These are phyloP conservation scores for Brachyrhaphis roseni DNA, from an alignment of 2,797 vertebrate species.

Conservation along the genomic window DNA sequence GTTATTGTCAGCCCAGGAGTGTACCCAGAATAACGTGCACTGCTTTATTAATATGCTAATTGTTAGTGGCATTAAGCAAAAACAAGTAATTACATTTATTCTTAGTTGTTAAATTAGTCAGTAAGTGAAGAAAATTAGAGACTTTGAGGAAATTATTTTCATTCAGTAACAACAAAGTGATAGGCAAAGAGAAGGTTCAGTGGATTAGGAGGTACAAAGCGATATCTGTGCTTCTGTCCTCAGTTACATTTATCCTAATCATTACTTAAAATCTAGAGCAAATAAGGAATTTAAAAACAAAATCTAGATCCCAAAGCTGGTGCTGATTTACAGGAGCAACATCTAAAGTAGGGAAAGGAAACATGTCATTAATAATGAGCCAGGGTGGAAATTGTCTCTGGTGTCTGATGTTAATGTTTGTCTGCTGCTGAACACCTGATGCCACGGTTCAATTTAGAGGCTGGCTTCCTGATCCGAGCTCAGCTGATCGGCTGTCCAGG, in stretches of 20 bases:
- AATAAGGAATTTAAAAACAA: background rate
- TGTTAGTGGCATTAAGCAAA: slow-evolving; percentile 34
- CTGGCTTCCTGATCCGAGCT: slow-evolving; percentile 1
- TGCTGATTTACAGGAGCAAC: background rate
- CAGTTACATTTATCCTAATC: background rate
- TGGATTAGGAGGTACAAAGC: background rate
- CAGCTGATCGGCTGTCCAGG: background rate
- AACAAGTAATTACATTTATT: slow-evolving; percentile 45
- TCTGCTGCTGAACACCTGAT: slow-evolving; percentile 4
- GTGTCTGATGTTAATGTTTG: background rate
- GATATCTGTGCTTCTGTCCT: background rate
- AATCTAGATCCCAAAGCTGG: background rate
- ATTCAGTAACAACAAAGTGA: background rate
- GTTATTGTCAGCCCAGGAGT: background rate
- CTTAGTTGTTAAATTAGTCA: slow-evolving; percentile 14
- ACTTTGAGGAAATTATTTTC: slow-evolving; percentile 2
- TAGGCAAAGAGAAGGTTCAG: background rate
- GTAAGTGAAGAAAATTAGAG: slow-evolving; percentile 20
- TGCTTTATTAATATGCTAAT: slow-evolving; percentile 26
- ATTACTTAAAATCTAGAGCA: background rate
- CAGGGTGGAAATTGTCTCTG: background rate
- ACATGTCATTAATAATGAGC: background rate
- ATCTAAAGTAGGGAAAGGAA: background rate
- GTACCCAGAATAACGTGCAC: slow-evolving; percentile 35
- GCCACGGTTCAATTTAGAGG: background rate